Base-by-base conservation (phyloP, 35 echinoderm and acorn worm species). In the Ophioderma brevispina region DNA sequence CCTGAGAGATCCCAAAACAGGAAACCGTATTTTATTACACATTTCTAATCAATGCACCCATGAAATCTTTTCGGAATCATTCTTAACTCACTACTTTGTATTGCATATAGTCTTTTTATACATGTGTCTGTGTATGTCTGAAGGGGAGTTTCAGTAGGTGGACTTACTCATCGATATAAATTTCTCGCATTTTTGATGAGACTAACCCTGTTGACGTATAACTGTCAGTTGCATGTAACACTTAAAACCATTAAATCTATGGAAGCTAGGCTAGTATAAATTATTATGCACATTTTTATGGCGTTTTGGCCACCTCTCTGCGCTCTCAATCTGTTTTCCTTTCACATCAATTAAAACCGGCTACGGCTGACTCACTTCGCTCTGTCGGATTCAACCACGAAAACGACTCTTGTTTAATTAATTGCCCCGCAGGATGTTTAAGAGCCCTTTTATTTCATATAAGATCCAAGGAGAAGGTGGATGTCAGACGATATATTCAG, bases 201-300 rank as follows among this genome's bases (percentile, higher is more conserved):
- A 8, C 59, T 70, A 18, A 8, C 59, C 59, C 23, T 25, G 59
- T 70, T 70, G 59, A 70, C 28, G 28, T 30, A 70, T 3, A 70
- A 30, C 59, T 70, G 59, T 70, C 59, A 70, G 2, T 70, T 70
- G n/a, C n/a, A 70, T 70, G 28, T 70, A 70, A 70, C 59, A 70
- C 59, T 70, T 70, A 15, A 18, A 70, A 70, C 17, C 59, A 70
- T 70, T 70, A 70, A 70, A 70, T 70, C 59, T 70, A 70, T 70
- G 15, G 59, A 70, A 30, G 28, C 59, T 70, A 2, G n/a, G n/a
- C n/a, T n/a, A 70, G 59, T 25, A 25, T 8, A 30, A 70, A 70
- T 70, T 70, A 70, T 70, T 70, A 70, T 70, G 59, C 59, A 70
- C 59, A 70, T 70, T 70, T 70, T 70, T 8, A 70, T 70, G n/a